These are phyloP conservation scores for Grammomys dolichurus DNA, from an alignment of 2,113 vertebrate species.

Conservation along the genomic window DNA sequence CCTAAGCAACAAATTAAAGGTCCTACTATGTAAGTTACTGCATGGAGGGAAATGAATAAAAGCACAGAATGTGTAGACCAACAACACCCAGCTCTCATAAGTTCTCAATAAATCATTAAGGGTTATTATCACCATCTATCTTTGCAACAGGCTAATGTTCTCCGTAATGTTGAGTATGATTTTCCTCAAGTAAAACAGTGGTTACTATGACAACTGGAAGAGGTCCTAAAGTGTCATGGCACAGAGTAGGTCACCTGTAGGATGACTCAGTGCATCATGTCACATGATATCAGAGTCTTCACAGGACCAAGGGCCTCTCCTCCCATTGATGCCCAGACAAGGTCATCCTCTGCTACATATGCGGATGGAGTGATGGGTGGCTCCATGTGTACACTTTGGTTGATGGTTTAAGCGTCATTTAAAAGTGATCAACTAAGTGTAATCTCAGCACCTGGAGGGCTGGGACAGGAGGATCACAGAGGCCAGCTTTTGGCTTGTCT, in stretches of 20 bases:
- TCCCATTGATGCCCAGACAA: too few relatives aligned
- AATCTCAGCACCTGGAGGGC: not conserved
- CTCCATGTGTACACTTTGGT: too few relatives aligned
- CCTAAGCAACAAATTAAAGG: not conserved
- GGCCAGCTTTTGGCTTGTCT: not conserved
- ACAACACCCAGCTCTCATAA: not conserved
- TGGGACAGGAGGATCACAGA: not conserved
- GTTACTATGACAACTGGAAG: not conserved
- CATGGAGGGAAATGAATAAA: not conserved
- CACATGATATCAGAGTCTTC: not conserved
- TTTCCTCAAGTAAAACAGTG: not conserved
- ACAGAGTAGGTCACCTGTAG: not conserved
- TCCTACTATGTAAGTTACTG: not conserved
- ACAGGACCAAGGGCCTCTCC: too few relatives aligned
- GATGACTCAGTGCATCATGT: not conserved
- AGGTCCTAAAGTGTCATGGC: not conserved
- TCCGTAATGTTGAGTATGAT: not conserved
- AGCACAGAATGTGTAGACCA: not conserved
- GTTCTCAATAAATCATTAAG: not conserved
- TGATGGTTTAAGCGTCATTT: not conserved
- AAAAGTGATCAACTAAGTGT: not conserved
- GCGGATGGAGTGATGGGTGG: too few relatives aligned
- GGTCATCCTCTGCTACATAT: too few relatives aligned
- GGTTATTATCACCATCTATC: not conserved
- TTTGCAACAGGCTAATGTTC: not conserved